Evolutionary conservation across 1,140 invertebrate species (phyloP), one percentile per base, ranked within the genome.

Genomic region (Glomeris maerens): DNA sequence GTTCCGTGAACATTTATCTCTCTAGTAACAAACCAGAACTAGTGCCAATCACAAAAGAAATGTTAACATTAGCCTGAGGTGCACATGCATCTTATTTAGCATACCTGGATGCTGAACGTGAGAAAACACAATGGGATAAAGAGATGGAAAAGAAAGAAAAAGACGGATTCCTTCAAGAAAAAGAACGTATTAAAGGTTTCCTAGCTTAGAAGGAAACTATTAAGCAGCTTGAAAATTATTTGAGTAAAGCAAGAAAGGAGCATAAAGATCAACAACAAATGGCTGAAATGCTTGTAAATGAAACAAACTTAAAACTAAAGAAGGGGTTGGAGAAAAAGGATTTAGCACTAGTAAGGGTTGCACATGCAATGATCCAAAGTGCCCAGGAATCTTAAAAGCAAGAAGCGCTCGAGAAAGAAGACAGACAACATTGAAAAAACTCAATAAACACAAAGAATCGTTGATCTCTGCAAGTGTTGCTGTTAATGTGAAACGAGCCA

Each of bases 1-100:
- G n/a, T n/a, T n/a, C n/a, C n/a, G n/a, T n/a, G n/a, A n/a, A n/a
- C n/a, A n/a, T n/a, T n/a, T n/a, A n/a, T n/a, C n/a, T n/a, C n/a
- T n/a, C n/a, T 22, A 44, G 23, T 5, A 44, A 44, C 41, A 5
- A 44, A 44, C 41, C 41, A 10, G 41, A 44, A 20, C 23, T 44
- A 22, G 41, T 44, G 7, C 41, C 41, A 44, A 20, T 44, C 41
- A 44, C 41, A 17, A 5, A 5, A 5, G 41, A 44, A 44, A 17
- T 44, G 41, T 7, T 44, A 20, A 10, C 7, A 10, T 20, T 44
- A 7, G 5, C 41, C 23, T 5, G 41, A 5, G 5, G 10, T 44
- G 20, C 41, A 10, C 41, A 20, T 44, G 10, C 7, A 20, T 20
- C 17, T 20, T 44, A 44, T 20, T 10, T 22, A 5, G 10, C 10